phyloP scores from a whole-genome alignment of 2,113 vertebrate species.

The Epinephelus fuscoguttatus region DNA sequence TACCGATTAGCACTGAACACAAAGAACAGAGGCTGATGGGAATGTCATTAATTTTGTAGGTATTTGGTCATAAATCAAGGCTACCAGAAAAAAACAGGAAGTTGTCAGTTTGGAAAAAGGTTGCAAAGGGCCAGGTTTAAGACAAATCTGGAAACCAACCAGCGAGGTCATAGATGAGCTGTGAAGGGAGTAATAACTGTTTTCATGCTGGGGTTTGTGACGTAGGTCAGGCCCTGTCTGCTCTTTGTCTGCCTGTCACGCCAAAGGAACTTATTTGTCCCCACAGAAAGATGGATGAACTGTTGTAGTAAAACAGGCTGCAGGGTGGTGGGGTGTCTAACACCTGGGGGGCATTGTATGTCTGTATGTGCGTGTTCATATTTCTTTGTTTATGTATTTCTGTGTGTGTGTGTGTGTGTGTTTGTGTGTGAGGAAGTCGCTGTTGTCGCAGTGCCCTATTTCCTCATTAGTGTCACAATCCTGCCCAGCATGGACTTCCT shows the following conservation, averaged over 20 bases:
- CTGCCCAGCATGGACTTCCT: conserved; percentile 53
- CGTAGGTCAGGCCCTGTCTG: conserved; percentile 55
- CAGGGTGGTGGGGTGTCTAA: conserved; percentile 13
- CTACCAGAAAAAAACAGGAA: neutral
- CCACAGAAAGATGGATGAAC: conserved; percentile 53
- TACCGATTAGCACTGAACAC: neutral
- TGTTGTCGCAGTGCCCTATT: conserved; percentile 56
- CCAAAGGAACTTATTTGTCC: conserved; percentile 67
- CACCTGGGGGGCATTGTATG: conserved; percentile 37
- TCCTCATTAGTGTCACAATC: conserved; percentile 66
- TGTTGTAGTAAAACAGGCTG: conserved; percentile 17
- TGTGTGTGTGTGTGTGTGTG: conserved; percentile 13
- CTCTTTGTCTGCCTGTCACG: conserved; percentile 69
- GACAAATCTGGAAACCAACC: neutral
- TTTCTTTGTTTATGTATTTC: too few species aligned
- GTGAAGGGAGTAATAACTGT: conserved; percentile 33
- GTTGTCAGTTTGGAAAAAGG: neutral
- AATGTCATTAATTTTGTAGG: neutral
- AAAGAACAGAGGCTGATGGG: neutral
- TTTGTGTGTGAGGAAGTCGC: conserved; percentile 54
- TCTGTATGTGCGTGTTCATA: neutral
- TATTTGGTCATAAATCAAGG: neutral
- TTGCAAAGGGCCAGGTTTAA: neutral
- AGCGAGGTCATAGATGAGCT: conserved; percentile 18
- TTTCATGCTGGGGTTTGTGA: conserved; percentile 54